Evolutionary conservation across 2,888 invertebrate genomes (phyloP).

Genomic region (Lithophane ornitopus): DNA sequence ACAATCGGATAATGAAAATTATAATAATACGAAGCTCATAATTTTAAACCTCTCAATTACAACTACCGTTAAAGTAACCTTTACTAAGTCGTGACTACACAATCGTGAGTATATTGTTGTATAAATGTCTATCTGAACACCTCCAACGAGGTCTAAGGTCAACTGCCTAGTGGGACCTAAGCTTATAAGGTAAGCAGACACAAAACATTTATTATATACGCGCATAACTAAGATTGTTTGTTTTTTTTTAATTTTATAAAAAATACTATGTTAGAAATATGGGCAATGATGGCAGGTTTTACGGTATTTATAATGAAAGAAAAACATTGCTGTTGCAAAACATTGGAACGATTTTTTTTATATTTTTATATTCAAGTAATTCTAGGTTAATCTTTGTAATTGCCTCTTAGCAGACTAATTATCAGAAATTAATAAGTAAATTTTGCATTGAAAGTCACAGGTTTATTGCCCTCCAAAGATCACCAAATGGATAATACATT

Average conservation of each 20-base stretch:
- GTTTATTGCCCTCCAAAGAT: neutral
- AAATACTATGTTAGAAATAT: neutral
- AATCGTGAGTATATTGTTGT: slow-evolving; percentile 43
- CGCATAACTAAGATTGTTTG: neutral
- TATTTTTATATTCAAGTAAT: neutral
- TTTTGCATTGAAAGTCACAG: neutral
- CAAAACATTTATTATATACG: neutral
- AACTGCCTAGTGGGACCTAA: slow-evolving; percentile 25
- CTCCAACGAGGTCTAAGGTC: slow-evolving; percentile 50
- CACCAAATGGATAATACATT: neutral
- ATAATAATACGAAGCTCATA: slow-evolving; percentile 7
- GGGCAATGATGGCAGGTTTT: too few relatives aligned
- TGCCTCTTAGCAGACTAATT: neutral
- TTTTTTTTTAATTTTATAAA: too few relatives aligned
- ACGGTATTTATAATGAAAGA: neutral
- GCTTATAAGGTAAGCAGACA: slow-evolving; percentile 9
- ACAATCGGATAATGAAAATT: neutral
- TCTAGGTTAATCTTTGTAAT: neutral
- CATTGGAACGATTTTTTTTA: neutral
- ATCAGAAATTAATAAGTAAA: neutral
- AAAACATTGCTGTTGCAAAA: neutral
- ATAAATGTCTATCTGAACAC: slow-evolving; percentile 23
- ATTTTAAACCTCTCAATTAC: slow-evolving; percentile 26
- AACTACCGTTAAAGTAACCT: slow-evolving; percentile 33
- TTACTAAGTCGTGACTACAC: slow-evolving; percentile 50